phyloP scores from a whole-genome alignment of 2,888 invertebrate genomes.

The Tetragonula carbonaria region DNA sequence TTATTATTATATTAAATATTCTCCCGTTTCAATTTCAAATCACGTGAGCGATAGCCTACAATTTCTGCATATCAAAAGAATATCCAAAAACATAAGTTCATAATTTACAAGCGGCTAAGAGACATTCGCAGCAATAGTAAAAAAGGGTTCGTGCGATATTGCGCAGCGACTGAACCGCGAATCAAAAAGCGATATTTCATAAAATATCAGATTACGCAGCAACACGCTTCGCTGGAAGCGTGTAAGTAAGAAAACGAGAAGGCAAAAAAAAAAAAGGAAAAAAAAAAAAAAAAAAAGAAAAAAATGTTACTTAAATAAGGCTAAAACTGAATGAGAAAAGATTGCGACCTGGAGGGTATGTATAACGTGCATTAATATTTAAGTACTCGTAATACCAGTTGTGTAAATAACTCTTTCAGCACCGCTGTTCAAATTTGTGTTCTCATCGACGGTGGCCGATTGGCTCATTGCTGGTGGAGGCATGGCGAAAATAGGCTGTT shows the following conservation, averaged over 20 bases:
- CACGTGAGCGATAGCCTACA: slow-evolving; percentile 1
- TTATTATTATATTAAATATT: background rate
- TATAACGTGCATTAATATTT: slow-evolving; percentile 55
- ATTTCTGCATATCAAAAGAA: background rate
- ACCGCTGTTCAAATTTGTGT: slow-evolving; percentile 87
- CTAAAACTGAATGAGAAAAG: slow-evolving; percentile 27
- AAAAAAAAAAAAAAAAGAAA: background rate
- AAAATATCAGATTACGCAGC: background rate
- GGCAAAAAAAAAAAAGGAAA: background rate
- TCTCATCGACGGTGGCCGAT: slow-evolving; percentile 86
- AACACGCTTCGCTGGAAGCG: slow-evolving; percentile 1
- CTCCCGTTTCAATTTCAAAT: background rate
- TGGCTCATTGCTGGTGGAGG: slow-evolving; percentile 76
- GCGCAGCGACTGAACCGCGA: background rate
- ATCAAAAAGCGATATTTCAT: background rate
- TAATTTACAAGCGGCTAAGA: background rate
- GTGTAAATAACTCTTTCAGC: slow-evolving; percentile 80
- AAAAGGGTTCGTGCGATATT: background rate
- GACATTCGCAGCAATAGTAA: background rate
- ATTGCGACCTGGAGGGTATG: slow-evolving; percentile 10
- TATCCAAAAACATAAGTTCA: background rate
- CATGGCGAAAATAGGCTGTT: slow-evolving; percentile 88
- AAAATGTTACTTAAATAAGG: slow-evolving; percentile 24
- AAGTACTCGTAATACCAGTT: slow-evolving; percentile 79
- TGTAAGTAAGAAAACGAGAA: slow-evolving; percentile 14